Percentiles rank a stretch among this genome's conserved stretches.
These are phyloP conservation scores for Dendrophyllia cribrosa DNA, from an alignment of 64 coral and sea anemone genomes.

Conservation along the genomic window DNA sequence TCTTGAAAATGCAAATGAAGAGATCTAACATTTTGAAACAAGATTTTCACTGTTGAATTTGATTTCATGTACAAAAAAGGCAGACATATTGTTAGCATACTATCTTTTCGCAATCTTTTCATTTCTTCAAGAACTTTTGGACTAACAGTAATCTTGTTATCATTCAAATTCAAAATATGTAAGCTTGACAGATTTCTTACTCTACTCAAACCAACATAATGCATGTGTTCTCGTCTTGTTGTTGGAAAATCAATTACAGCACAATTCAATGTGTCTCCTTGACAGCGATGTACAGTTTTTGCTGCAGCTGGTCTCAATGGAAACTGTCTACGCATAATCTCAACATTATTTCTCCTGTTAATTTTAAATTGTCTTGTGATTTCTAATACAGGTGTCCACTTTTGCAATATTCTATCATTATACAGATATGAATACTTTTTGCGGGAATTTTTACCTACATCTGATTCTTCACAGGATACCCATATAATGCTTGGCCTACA, in stretches of 20 bases:
- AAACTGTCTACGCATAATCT: slow-evolving; percentile 42
- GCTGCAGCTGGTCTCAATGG: slow-evolving; percentile 39
- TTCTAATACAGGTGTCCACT: slow-evolving; percentile 45
- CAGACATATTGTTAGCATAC: neutral
- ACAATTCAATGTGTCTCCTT: slow-evolving; percentile 48
- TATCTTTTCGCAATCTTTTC: neutral
- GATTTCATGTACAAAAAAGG: neutral
- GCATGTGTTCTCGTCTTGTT: slow-evolving; percentile 36
- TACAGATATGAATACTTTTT: slow-evolving; percentile 29
- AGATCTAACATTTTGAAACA: slow-evolving; percentile 64
- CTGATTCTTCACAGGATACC: slow-evolving; percentile 7
- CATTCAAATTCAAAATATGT: slow-evolving; percentile 53
- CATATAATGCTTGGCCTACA: slow-evolving; percentile 48
- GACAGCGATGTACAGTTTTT: slow-evolving; percentile 57
- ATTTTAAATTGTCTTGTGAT: slow-evolving; percentile 53
- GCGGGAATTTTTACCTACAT: slow-evolving; percentile 1
- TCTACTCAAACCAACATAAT: slow-evolving; percentile 57
- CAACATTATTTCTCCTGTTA: neutral
- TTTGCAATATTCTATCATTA: neutral
- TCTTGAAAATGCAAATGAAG: slow-evolving; percentile 42
- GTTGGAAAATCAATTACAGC: slow-evolving; percentile 47
- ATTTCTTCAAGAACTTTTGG: slow-evolving; percentile 22
- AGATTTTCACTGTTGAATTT: neutral
- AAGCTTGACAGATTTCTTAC: slow-evolving; percentile 18
- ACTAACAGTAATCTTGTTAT: slow-evolving; percentile 33